These are phyloP conservation scores for Drosophila miranda DNA, from an alignment of 1,140 invertebrate species.

Conservation along the genomic window DNA sequence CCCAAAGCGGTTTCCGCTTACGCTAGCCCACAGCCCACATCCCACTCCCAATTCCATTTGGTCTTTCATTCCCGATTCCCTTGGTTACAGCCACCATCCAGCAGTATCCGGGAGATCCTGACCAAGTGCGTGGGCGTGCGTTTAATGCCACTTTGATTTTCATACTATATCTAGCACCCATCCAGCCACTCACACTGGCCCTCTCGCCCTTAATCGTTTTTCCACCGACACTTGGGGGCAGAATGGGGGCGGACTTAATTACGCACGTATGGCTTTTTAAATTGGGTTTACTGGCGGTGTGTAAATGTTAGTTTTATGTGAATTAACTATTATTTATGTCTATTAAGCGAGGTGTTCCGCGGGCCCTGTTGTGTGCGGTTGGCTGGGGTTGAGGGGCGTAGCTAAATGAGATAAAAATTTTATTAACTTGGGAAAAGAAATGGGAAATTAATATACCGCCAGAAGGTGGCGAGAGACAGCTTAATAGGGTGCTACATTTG, in stretches of 20 bases:
- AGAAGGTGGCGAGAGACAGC: conserved; percentile 33
- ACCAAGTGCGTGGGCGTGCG: conserved; percentile 51
- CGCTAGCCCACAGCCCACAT: neutral
- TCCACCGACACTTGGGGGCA: neutral
- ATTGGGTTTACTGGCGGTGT: conserved; percentile 52
- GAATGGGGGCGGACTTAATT: conserved; percentile 52
- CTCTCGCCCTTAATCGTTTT: neutral
- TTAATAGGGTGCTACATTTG: conserved; percentile 15
- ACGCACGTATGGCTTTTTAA: conserved; percentile 76
- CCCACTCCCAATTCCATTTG: neutral
- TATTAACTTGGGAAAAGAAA: conserved; percentile 33
- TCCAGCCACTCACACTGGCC: neutral
- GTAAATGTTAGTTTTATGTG: conserved; percentile 78
- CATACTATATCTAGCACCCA: conserved; percentile 20
- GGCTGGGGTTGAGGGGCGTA: neutral
- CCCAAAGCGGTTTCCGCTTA: neutral
- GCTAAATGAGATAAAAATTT: conserved; percentile 18
- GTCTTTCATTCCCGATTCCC: conserved; percentile 1
- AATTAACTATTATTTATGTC: conserved; percentile 77
- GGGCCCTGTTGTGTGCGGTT: neutral
- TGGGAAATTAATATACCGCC: conserved; percentile 39
- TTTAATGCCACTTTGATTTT: conserved; percentile 58
- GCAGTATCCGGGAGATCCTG: conserved; percentile 28
- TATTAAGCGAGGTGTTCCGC: conserved; percentile 45
- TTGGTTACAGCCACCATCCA: conserved; percentile 7